Base-by-base conservation (phyloP, 2,888 invertebrate species). In the Punctoribates punctum region DNA sequence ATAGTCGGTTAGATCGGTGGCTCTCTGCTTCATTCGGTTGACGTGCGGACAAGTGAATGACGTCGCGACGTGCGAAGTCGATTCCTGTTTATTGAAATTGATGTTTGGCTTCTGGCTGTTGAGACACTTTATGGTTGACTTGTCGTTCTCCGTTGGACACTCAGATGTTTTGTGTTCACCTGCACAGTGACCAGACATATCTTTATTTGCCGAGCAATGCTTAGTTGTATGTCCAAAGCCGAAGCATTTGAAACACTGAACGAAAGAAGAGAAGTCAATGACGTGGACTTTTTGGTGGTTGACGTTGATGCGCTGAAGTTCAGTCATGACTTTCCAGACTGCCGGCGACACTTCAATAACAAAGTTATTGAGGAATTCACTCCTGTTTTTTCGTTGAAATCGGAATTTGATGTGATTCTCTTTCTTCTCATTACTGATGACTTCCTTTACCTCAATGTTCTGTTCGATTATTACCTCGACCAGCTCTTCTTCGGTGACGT, bases 1-100 rank as follows among this genome's bases (percentile, higher is more conserved):
- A 54, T 54, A 54, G 5, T 54, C 54, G 54, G 54, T n/a, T n/a
- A n/a, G n/a, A n/a, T n/a, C n/a, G n/a, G n/a, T 42, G 42, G 42
- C 42, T 42, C 42, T 42, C 20, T 54, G 54, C 17, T 54, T 6
- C 54, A 54, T 54, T 20, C 54, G 17, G 17, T 6, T 54, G 54
- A 54, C 8, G 17, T n/a, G 17, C 17, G 54, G 54, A 20, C 54
- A 54, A 5, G 54, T 11, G 8, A 6, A 6, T 6, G 54, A 54
- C 9, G 8, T 54, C 9, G 54, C 54, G 5, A 6, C n/a, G 17
- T 54, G 54, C 6, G 17, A n/a, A 11, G 54, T 54, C 6, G 17
- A 17, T 17, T 11, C 54, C 5, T 6, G 6, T 17, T 54, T 54
- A 6, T 17, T 17, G 17, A n/a, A 54, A 8, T 54, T 54, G 5